Conservation (phyloP, 1,140 invertebrate species). For the Caenorhabditis latens region DNA sequence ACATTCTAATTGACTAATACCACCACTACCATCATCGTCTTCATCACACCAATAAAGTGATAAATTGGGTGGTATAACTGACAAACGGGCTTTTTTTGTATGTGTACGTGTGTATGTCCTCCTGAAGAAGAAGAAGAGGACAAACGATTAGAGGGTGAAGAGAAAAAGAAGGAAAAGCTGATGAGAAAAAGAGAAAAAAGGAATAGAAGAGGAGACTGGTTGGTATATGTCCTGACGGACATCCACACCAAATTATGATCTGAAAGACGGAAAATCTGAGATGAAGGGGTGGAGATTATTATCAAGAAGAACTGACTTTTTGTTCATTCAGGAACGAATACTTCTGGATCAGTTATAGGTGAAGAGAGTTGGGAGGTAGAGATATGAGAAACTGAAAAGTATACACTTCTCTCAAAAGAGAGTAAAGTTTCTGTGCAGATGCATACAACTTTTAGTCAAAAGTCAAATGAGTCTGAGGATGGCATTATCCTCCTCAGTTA, state of each 20-base stretch:
- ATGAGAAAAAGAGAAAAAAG: constrained; percentile 37
- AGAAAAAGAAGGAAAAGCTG: constrained; percentile 8
- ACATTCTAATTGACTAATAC: constrained; percentile 22
- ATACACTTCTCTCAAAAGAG: no score
- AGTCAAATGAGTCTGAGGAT: no score
- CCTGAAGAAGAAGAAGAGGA: neutral
- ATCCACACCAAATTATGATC: neutral
- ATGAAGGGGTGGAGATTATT: no score
- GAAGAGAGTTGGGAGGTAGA: no score
- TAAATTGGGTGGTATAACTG: constrained; percentile 49
- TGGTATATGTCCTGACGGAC: neutral
- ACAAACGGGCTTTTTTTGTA: constrained; percentile 20
- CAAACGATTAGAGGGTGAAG: neutral
- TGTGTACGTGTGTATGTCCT: constrained; percentile 5
- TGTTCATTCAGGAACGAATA: no score
- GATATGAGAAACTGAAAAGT: no score
- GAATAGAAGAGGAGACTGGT: neutral
- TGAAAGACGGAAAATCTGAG: neutral
- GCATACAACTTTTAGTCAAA: no score
- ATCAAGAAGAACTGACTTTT: no score
- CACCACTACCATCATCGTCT: neutral
- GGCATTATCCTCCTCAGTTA: no score
- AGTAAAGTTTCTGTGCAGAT: no score
- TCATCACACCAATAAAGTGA: constrained; percentile 38
- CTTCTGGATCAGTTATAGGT: no score